A percentile compares a stretch with the other conserved stretches of the same genome.
Evolutionary conservation across 2,888 invertebrate genomes (phyloP).

Genomic region (Theodoxus fluviatilis): DNA sequence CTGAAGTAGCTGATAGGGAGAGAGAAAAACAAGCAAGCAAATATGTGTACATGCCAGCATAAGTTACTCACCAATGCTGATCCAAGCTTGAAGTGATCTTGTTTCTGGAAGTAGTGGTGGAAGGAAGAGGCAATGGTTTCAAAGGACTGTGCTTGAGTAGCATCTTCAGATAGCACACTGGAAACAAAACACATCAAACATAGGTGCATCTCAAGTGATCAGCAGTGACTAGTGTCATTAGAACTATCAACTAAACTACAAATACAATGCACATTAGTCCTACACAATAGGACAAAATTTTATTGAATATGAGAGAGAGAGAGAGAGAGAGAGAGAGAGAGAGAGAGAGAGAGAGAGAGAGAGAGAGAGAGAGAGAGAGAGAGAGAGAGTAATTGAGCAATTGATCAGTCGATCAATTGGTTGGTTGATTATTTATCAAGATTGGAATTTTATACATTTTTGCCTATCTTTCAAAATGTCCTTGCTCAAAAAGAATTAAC

Average conservation of each 20-base stretch:
- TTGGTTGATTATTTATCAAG: no score
- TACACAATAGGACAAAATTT: not conserved
- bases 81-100: constrained; percentile 78
- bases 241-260: no score
- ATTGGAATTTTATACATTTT: no score
- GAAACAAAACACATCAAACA: constrained; percentile 26
- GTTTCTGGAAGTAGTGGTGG: constrained; percentile 79
- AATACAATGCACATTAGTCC: not conserved
- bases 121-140: constrained; percentile 80
- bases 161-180: constrained; percentile 78
- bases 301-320: not conserved
- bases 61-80: constrained; percentile 56
- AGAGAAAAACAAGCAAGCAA: no score
- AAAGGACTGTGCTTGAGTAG: constrained; percentile 77
- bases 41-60: not conserved
- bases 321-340: not conserved
- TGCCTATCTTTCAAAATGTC: no score
- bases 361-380: constrained; percentile 11
- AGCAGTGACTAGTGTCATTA: not conserved
- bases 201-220: not conserved
- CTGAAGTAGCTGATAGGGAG: no score
- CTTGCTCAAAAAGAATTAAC: no score
- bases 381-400: constrained; percentile 12
- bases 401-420: no score
- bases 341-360: constrained; percentile 1